Percentiles rank a stretch among this genome's conserved stretches.
phyloP scores from a whole-genome alignment of 2,797 vertebrate species.

The Gobio occitaniae region DNA sequence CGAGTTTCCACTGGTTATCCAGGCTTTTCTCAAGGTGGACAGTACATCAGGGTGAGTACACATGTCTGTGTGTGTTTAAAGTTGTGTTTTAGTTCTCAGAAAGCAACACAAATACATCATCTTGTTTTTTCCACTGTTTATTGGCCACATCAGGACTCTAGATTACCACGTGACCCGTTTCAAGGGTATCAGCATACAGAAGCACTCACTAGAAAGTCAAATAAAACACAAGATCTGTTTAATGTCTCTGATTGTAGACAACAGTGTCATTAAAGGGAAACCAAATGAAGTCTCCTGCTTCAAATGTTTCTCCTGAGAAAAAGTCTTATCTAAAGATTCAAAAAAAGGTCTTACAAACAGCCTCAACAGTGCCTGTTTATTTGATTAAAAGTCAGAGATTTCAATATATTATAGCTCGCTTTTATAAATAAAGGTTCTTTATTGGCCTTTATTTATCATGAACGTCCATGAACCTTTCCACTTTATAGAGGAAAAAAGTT shows the following conservation, averaged over 20 bases:
- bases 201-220: not conserved
- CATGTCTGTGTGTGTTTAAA: not conserved
- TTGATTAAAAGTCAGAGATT: not conserved
- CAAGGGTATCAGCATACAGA: not conserved
- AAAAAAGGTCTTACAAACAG: not conserved
- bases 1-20: conserved; percentile 96
- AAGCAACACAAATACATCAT: not conserved
- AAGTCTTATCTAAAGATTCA: not conserved
- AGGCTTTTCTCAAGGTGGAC: conserved; percentile 91
- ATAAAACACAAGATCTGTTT: conserved; percentile 1
- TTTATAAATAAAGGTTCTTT: not conserved
- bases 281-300: not conserved
- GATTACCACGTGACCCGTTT: not conserved
- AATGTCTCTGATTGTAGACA: not conserved
- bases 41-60: conserved; percentile 82
- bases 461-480: not conserved
- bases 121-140: conserved; percentile 10
- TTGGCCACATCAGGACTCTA: not conserved
- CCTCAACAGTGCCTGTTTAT: not conserved
- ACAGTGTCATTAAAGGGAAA: not conserved
- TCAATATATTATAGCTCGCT: not conserved
- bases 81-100: not conserved
- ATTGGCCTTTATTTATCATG: not conserved
- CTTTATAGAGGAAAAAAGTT: not conserved
- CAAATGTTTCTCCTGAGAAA: not conserved